Base-by-base conservation (phyloP, 2,797 vertebrate species). In the Mus minutoides region DNA sequence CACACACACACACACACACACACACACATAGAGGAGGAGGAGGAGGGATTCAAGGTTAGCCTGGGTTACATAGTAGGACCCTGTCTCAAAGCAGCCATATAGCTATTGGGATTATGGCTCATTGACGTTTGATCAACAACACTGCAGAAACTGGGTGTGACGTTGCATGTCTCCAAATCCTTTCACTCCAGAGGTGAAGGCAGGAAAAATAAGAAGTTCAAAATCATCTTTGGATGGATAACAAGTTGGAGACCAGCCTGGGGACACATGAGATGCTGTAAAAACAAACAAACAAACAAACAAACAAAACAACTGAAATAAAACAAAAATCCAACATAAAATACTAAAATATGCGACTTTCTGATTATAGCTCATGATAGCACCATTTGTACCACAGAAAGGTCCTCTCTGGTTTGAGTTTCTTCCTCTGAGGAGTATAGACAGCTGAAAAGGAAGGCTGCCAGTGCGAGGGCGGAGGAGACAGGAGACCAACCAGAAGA, bases 381-480 rank as follows among this genome's bases (percentile, higher is more conserved):
- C 56, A 26, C 40, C 52, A 12, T 83, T 56, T 56, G 13, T 6
- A 22, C 16, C 58, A 54, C 9, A n/a, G 62, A 52, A n/a, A 85
- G 13, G 6, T 96, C 80, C 62, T 87, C 69, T 88, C 43, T 77
- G 43, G 37, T 43, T 84, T 49, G 34, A 14, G 76, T 64, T 86
- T n/a, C 64, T 83, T 52, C 7, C 84, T 86, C 79, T 49, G 69
- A 84, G 58, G 54, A 80, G 2, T 54, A 6, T 11, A 67, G 40
- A 84, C 4, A 21, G 60, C 17, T 60, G 76, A 84, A 84, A 71
- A 40, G 37, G 40, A 54, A 82, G 46, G 8, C 58, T 78, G 88
- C 69, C 6, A n/a, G 34, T 21, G 1, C 34, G 21, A 13, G 1
- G 10, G 9, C 6, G 7, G 71, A 46, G 24, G 24, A 6, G 0